Evolutionary conservation across 2,797 vertebrate genomes (phyloP).

Genomic region (Microctenopoma stevenorrisi): DNA sequence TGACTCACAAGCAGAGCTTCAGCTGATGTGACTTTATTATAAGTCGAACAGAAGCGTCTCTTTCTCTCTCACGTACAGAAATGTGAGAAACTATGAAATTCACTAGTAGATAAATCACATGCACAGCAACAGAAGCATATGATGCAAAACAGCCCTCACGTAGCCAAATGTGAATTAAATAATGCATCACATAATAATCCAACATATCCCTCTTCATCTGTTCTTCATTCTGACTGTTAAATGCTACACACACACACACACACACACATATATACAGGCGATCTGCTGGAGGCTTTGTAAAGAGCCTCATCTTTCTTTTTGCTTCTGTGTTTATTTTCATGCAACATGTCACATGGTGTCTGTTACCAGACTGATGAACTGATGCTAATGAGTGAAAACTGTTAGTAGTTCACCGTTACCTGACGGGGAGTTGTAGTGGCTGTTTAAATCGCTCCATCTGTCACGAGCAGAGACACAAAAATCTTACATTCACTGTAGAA

Average conservation of each 20-base stretch:
- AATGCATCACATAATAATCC: not conserved
- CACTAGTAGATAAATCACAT: constrained; percentile 1
- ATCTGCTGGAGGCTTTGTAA: constrained; percentile 59
- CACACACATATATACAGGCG: not conserved
- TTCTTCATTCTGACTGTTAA: constrained; percentile 30
- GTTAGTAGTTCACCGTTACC: not conserved
- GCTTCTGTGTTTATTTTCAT: not conserved
- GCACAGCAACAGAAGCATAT: constrained; percentile 4
- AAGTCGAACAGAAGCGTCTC: constrained; percentile 42
- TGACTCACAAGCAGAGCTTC: constrained; percentile 50
- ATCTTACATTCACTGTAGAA: no score
- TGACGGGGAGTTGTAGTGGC: not conserved
- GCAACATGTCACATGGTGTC: constrained; percentile 12
- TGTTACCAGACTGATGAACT: not conserved
- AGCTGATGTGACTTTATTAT: constrained; percentile 48
- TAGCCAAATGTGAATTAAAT: not conserved
- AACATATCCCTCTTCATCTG: not conserved
- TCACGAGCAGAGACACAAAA: no score
- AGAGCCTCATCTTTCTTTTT: not conserved
- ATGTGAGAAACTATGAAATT: constrained; percentile 15
- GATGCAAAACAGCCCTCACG: not conserved
- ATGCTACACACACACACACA: constrained; percentile 20
- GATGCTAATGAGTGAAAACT: constrained; percentile 1
- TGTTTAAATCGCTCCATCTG: not conserved
- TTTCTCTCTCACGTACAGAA: constrained; percentile 27